Base-by-base conservation (phyloP, 92 coral and sea anemone genomes). In the Muricea muricata region DNA sequence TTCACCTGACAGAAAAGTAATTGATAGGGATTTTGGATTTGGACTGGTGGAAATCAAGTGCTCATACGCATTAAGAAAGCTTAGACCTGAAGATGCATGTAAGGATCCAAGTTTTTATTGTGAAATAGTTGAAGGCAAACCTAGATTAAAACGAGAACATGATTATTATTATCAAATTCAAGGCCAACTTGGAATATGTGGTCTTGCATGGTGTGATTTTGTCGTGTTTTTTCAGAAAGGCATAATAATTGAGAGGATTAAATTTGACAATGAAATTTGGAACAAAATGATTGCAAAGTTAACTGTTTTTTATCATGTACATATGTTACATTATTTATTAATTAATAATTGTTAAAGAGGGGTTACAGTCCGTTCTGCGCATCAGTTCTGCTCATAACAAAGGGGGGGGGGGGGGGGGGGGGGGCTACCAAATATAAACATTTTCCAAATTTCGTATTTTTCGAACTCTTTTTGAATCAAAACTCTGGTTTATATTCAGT, bases 151-250 rank as follows among this genome's bases (percentile, higher is more conserved):
- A 79, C 66, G 50, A 17, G 29, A 26, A 58, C 92, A 86, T 54
- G 21, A 8, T 41, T 85, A 89, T 78, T 89, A 85, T 47, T 85
- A 79, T 23, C 92, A 85, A 61, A 55, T 89, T 31, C 92, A 89
- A 79, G 90, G 91, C 63, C 93, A 87, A 58, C 46, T 90, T 37
- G 93, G 93, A 25, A 67, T 87, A 40, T 17, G 75, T 28, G 93
- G 93, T n/a, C 65, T 83, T 66, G 79, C 83, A 66, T 86, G 93
- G 90, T 90, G 93, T 87, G 91, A 87, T 80, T 90, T 69, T 83
- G 87, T 90, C 1, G 72, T 65, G 14, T 65, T 65, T 65, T 34
- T 65, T 9, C 72, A 65, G 60, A 74, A 81, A 82, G 93, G 93
- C 29, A 85, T 89, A 41, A 77, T 86, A 30, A 58, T 90, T 73